These are phyloP conservation scores for Bradypus variegatus DNA, from an alignment of 2,797 vertebrate genomes.

Conservation along the genomic window DNA sequence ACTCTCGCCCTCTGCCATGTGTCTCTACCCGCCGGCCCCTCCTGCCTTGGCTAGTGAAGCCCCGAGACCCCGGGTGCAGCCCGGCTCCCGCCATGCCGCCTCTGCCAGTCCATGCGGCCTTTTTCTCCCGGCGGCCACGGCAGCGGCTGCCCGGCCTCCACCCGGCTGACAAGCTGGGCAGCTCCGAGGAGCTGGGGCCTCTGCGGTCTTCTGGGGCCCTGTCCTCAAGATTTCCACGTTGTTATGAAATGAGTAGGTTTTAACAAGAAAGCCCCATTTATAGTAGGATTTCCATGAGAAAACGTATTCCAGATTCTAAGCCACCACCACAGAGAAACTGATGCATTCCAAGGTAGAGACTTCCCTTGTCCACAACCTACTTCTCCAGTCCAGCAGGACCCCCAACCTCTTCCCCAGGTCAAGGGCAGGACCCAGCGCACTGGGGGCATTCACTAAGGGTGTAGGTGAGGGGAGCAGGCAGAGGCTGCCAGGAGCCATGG, in stretches of 20 bases:
- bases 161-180: background rate
- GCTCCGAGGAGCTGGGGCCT: background rate
- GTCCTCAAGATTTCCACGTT: background rate
- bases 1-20: background rate
- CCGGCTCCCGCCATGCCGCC: background rate
- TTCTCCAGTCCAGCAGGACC: background rate
- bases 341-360: background rate
- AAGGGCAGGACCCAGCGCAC: background rate
- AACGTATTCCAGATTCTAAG: background rate
- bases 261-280: background rate
- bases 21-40: background rate
- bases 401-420: background rate
- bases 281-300: background rate
- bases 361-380: background rate
- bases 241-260: background rate
- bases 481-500: background rate
- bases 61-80: background rate
- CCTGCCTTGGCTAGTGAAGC: background rate
- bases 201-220: background rate
- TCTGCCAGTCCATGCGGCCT: background rate
- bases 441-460: background rate
- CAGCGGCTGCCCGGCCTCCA: background rate
- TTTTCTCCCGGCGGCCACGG: background rate
- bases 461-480: background rate
- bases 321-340: accelerated